Conservation (phyloP, 2,888 invertebrate species). For the Aphidius colemani region DNA sequence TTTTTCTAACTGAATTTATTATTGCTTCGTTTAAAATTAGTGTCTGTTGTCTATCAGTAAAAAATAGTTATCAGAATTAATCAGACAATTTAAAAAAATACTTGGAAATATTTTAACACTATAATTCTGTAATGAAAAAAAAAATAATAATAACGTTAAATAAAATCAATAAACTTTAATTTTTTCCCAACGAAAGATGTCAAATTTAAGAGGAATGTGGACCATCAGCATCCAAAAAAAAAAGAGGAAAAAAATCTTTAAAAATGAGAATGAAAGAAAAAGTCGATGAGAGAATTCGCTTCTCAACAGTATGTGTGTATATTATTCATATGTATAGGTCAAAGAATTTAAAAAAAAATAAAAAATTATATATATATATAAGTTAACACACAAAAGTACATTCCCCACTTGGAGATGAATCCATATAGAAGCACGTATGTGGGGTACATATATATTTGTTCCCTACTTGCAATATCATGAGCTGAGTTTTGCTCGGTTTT, state of each 20-base stretch:
- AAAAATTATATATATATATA: background rate
- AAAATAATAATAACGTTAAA: background rate
- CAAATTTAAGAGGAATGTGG: background rate
- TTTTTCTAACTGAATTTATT: no score
- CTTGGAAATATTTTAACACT: no score
- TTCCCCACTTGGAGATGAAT: constrained; percentile 44
- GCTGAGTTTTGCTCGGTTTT: no score
- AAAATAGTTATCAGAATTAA: no score
- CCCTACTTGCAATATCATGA: no score
- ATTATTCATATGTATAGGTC: background rate
- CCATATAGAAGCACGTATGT: constrained; percentile 44
- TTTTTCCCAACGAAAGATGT: background rate
- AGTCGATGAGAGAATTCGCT: constrained; percentile 1
- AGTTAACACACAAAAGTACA: constrained; percentile 18
- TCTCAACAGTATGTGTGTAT: background rate
- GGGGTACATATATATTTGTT: constrained; percentile 37
- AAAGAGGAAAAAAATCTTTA: background rate
- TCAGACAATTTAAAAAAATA: no score
- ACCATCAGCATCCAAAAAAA: background rate
- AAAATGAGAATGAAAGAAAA: background rate
- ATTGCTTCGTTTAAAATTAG: no score
- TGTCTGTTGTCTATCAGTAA: no score
- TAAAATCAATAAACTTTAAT: background rate
- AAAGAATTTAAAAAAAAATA: constrained; percentile 23
- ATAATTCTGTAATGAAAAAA: no score